Evolutionary conservation across 2,113 vertebrate species (phyloP), one percentile per base, ranked within the genome.

Genomic region (Corythornis cristatus): DNA sequence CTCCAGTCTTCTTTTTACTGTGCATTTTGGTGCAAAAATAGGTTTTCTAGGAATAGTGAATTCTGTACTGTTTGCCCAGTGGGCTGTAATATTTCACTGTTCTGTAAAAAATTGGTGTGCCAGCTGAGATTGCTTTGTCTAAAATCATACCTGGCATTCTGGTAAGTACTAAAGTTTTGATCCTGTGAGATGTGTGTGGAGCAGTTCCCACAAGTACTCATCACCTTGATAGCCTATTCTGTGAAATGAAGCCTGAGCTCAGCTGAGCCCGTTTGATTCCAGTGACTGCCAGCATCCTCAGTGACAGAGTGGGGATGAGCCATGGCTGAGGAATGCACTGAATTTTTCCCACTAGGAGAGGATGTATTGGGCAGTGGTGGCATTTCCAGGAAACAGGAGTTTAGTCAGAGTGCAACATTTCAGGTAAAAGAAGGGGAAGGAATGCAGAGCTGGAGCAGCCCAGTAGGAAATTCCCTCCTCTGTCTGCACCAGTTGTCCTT

Each of bases 41-140:
- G 23, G 5, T 81, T 86, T 86, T 84, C 48, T 61, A 68, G 74
- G 45, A 70, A 42, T 9, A 78, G 26, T 20, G 8, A 57, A n/a
- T 64, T 72, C 48, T 53, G 5, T 40, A 3, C 15, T n/a, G 2
- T 67, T 73, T 83, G 22, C 23, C 31, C 23, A 40, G 8, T 85
- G 23, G 35, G 66, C 66, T 78, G 12, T 73, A 72, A 3, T 76
- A 45, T 35, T 81, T 78, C 33, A 28, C 19, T 75, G 23, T 58
- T 51, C 18, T 0, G 0, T 23, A n/a, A 3, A 46, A 12, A 83
- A 64, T 26, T 0, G 0, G 5, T 58, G 31, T 31, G 37, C 67
- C 17, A 65, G 40, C 21, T 72, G 40, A 68, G 18, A 25, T 74
- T 53, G 23, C 31, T 82, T 58, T 82, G 50, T 78, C 53, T 66